Conservation (phyloP, 2,888 invertebrate species). For the Dastarcus helophoroides region DNA sequence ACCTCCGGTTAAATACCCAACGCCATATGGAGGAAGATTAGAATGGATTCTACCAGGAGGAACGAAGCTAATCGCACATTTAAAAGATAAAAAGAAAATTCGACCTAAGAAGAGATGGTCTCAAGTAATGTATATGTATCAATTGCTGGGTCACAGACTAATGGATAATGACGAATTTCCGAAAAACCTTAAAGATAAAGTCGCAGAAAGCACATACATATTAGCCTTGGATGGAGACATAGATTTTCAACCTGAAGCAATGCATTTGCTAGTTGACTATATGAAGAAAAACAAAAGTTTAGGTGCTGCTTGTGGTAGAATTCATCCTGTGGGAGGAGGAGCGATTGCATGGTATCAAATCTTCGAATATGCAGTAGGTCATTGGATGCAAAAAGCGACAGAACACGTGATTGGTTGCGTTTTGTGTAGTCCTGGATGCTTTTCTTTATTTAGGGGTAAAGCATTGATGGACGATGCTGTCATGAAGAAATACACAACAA, state of each 20-base stretch:
- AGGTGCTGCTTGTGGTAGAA: slow-evolving; percentile 84
- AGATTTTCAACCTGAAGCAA: slow-evolving; percentile 73
- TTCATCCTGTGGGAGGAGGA: slow-evolving; percentile 71
- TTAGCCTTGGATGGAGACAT: slow-evolving; percentile 82
- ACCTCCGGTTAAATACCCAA: slow-evolving; percentile 63
- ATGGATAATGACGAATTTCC: slow-evolving; percentile 34
- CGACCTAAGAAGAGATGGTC: slow-evolving; percentile 88
- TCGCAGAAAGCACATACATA: slow-evolving; percentile 70
- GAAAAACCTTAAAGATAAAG: slow-evolving; percentile 38
- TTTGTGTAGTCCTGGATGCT: slow-evolving; percentile 85
- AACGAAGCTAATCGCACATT: slow-evolving; percentile 72
- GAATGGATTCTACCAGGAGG: slow-evolving; percentile 77
- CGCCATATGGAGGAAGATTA: slow-evolving; percentile 78
- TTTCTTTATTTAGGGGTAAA: slow-evolving; percentile 78
- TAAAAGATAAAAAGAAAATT: slow-evolving; percentile 83
- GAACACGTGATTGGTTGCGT: slow-evolving; percentile 86
- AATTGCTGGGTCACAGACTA: slow-evolving; percentile 61
- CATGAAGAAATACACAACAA: slow-evolving; percentile 77
- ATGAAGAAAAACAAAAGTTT: slow-evolving; percentile 67
- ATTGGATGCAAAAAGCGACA: slow-evolving; percentile 88
- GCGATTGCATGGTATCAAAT: slow-evolving; percentile 42
- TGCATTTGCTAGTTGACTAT: slow-evolving; percentile 65
- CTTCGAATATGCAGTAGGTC: slow-evolving; percentile 85
- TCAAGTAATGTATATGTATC: slow-evolving; percentile 94
- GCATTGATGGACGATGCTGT: slow-evolving; percentile 86